Conservation (phyloP, 2,797 vertebrate species). For the Chelonia mydas region DNA sequence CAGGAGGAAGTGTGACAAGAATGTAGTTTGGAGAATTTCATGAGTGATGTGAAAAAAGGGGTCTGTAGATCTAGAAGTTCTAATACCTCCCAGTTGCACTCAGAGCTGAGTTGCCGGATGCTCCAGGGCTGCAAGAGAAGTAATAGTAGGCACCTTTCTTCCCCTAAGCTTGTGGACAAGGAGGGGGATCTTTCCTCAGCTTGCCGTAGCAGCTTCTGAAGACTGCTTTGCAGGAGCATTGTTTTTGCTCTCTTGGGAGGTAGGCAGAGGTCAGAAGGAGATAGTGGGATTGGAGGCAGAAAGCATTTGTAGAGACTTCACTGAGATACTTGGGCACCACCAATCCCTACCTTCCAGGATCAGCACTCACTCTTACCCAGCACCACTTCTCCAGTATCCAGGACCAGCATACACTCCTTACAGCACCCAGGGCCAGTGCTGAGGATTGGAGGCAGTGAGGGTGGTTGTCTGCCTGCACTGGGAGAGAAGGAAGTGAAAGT, state of each 20-base stretch:
- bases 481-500: rapidly evolving
- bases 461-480: background rate
- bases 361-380: background rate
- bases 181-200: background rate
- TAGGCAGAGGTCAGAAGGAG: background rate
- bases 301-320: rapidly evolving
- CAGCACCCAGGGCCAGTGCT: rapidly evolving
- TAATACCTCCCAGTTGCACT: background rate
- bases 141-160: background rate
- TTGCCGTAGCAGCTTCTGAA: rapidly evolving
- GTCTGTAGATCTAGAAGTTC: background rate
- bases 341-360: background rate
- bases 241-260: background rate
- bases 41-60: background rate
- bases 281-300: no score
- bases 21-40: background rate
- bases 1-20: rapidly evolving
- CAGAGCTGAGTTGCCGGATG: background rate
- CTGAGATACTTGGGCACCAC: background rate
- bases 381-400: background rate
- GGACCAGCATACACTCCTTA: background rate
- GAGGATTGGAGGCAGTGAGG: no score
- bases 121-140: background rate
- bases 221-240: rapidly evolving
- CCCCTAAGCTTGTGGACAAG: background rate